A percentile compares a stretch with the other conserved stretches of the same genome.
Evolutionary conservation across 2,113 vertebrate genomes (phyloP).

Genomic region (Elephas maximus): DNA sequence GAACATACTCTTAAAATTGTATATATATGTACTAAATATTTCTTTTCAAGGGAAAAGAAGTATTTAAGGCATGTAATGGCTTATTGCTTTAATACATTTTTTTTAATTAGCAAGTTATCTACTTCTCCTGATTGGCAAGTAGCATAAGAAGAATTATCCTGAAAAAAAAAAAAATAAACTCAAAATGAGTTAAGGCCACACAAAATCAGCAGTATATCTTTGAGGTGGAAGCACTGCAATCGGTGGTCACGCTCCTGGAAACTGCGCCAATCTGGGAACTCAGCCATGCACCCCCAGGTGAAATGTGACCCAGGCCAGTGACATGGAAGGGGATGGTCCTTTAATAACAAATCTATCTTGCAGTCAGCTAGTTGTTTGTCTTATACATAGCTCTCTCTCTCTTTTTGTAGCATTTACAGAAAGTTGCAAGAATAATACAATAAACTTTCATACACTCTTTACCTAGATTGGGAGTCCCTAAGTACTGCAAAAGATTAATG

Average conservation of each 20-base stretch:
- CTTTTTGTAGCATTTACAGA: background rate
- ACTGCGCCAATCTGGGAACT: too few relatives aligned
- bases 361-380: background rate
- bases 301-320: too few relatives aligned
- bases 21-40: too few relatives aligned
- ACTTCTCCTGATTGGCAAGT: background rate
- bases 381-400: background rate
- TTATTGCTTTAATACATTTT: background rate
- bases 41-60: constrained; percentile 11
- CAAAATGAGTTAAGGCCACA: background rate
- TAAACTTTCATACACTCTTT: background rate
- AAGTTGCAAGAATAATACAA: background rate
- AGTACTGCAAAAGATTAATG: background rate
- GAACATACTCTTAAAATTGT: background rate
- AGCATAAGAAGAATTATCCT: background rate
- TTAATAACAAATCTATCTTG: background rate
- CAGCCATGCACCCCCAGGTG: background rate
- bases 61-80: background rate
- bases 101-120: background rate
- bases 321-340: accelerated
- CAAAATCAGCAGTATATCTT: background rate
- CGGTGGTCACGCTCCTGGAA: background rate
- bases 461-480: background rate
- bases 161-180: background rate
- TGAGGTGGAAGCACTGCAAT: background rate